phyloP scores from a whole-genome alignment of 2,113 vertebrate genomes.

The Noturus placidus region DNA sequence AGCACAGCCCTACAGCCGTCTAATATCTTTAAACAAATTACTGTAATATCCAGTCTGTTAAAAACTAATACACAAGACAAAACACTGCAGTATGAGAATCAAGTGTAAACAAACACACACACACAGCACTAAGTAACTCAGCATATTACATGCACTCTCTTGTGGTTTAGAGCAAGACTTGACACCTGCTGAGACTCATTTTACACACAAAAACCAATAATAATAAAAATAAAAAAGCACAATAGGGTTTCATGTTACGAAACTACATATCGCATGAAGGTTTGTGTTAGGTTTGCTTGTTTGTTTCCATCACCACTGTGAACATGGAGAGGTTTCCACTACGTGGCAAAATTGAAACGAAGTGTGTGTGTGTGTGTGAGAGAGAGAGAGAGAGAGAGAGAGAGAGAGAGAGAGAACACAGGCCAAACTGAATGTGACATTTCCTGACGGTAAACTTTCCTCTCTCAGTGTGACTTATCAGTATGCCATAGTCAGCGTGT shows the following conservation, averaged over 20 bases:
- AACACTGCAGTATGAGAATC: background rate
- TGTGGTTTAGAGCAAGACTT: background rate
- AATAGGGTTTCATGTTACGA: background rate
- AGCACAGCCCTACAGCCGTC: background rate
- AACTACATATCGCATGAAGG: background rate
- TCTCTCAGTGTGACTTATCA: slow-evolving; percentile 15
- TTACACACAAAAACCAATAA: background rate
- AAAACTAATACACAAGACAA: background rate
- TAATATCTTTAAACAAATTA: background rate
- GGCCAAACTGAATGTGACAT: background rate
- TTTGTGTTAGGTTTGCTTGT: background rate
- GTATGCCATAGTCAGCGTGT: slow-evolving; percentile 34
- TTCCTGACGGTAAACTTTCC: slow-evolving; percentile 19
- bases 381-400: background rate
- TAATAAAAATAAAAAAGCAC: background rate
- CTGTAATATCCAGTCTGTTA: background rate
- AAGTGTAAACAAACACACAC: no score
- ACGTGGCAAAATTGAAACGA: background rate
- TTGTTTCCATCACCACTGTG: background rate
- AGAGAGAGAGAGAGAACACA: background rate
- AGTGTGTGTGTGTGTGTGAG: background rate
- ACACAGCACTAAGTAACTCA: background rate
- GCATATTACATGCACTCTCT: slow-evolving; percentile 1
- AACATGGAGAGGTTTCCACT: background rate
- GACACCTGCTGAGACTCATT: slow-evolving; percentile 1